A percentile compares a stretch with the other conserved stretches of the same genome.
phyloP scores from a whole-genome alignment of 2,113 vertebrate genomes.

The Proteles cristata region DNA sequence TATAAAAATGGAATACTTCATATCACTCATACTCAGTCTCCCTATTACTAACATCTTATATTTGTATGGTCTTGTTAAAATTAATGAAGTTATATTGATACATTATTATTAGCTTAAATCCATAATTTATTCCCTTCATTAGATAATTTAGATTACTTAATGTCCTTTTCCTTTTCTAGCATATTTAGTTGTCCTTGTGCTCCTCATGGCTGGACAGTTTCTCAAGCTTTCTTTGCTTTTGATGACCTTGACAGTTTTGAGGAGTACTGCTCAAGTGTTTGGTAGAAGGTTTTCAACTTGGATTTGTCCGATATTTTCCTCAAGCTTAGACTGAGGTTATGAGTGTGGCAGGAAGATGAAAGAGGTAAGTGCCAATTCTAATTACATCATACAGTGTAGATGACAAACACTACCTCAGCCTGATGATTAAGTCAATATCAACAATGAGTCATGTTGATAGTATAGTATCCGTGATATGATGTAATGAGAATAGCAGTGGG shows the following conservation, averaged over 20 bases:
- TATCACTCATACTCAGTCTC: neutral
- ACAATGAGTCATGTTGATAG: neutral
- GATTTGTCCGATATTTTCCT: neutral
- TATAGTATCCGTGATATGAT: too few species aligned
- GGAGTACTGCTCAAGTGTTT: neutral
- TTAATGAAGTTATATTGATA: neutral
- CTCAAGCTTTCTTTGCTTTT: conserved; percentile 12
- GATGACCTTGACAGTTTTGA: neutral
- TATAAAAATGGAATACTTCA: neutral
- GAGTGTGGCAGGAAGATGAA: neutral
- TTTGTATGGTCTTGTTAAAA: neutral
- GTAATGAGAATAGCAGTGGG: neutral
- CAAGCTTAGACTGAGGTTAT: neutral
- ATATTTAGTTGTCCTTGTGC: neutral
- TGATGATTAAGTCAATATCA: neutral
- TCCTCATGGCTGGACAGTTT: neutral
- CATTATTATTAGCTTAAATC: neutral
- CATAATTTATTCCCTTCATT: neutral
- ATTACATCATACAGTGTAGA: neutral
- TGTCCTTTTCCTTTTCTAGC: neutral
- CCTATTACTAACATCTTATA: neutral
- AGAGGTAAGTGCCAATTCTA: neutral
- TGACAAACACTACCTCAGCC: neutral
- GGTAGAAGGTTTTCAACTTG: neutral
- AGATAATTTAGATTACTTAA: neutral